These are phyloP conservation scores for Torymus aiolomorphi DNA, from an alignment of 2,888 invertebrate genomes.

Conservation along the genomic window DNA sequence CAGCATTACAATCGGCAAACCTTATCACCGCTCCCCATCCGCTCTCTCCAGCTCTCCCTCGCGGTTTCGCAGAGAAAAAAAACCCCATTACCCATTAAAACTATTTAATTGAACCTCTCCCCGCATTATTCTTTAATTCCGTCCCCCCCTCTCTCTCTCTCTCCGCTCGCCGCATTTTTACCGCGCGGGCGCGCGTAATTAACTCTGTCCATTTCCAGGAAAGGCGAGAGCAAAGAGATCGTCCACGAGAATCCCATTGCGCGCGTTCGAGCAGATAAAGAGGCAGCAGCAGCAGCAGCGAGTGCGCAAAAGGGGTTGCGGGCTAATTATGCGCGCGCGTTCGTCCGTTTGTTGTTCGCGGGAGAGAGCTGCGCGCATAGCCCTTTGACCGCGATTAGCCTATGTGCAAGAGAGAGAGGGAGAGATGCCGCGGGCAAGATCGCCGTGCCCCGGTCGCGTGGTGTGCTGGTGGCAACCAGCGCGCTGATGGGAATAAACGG, in stretches of 20 bases:
- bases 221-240: constrained; percentile 7
- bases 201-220: constrained; percentile 40
- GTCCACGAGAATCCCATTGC: too few species aligned
- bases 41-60: background rate
- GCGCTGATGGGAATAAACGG: too few species aligned
- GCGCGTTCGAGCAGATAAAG: constrained; percentile 12
- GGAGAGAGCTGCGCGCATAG: background rate
- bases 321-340: constrained; percentile 44
- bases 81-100: constrained; percentile 4
- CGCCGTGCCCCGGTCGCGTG: background rate
- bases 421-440: constrained; percentile 38
- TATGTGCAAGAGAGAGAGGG: background rate
- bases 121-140: constrained; percentile 32
- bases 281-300: background rate
- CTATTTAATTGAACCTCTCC: constrained; percentile 26
- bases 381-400: constrained; percentile 47
- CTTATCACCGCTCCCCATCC: constrained; percentile 4
- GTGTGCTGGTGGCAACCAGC: too few species aligned
- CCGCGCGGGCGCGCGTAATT: constrained; percentile 24
- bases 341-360: background rate
- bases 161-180: constrained; percentile 19
- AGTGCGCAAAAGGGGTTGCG: background rate
- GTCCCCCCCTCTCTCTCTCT: background rate
- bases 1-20: background rate
- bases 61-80: background rate